These are phyloP conservation scores for Patagioenas fasciata DNA, from an alignment of 2,113 vertebrate genomes.

Conservation along the genomic window DNA sequence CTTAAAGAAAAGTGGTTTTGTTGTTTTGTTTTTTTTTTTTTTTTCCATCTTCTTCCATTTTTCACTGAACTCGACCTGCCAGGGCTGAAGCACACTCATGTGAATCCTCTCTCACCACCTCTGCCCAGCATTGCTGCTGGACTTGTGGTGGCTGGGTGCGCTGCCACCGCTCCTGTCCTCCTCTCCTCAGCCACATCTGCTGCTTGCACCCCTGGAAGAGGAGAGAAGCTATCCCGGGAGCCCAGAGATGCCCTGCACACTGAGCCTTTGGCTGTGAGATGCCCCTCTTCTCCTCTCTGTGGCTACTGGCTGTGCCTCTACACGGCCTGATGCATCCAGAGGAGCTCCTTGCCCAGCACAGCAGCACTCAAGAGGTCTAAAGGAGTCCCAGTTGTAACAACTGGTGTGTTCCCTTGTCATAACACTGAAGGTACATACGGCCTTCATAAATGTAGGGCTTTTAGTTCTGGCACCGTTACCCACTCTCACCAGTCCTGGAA, in stretches of 20 bases:
- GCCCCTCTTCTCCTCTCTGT: not conserved
- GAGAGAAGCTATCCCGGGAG: not conserved
- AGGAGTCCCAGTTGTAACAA: not conserved
- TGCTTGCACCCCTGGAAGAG: not conserved
- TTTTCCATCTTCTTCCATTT: not conserved
- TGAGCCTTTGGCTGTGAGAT: not conserved
- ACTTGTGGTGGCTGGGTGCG: not conserved
- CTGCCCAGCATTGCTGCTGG: accelerated
- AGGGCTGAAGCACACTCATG: not conserved
- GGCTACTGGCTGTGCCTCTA: not conserved
- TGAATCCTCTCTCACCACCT: not conserved
- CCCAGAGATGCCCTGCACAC: not conserved
- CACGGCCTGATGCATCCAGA: not conserved
- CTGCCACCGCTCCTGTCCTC: not conserved
- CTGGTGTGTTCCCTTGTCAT: not conserved
- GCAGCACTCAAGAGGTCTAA: not conserved
- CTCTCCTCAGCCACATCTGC: accelerated
- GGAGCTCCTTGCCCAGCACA: accelerated
- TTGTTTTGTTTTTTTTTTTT: too few relatives aligned
- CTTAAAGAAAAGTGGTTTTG: not conserved
- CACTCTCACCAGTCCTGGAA: not conserved
- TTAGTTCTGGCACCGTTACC: constrained; percentile 11
- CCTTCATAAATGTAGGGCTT: not conserved
- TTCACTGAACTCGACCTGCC: not conserved
- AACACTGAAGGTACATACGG: not conserved